A percentile compares a stretch with the other conserved stretches of the same genome.
Conservation (phyloP, 2,113 vertebrate genomes). For the Oryzias curvinotus region DNA sequence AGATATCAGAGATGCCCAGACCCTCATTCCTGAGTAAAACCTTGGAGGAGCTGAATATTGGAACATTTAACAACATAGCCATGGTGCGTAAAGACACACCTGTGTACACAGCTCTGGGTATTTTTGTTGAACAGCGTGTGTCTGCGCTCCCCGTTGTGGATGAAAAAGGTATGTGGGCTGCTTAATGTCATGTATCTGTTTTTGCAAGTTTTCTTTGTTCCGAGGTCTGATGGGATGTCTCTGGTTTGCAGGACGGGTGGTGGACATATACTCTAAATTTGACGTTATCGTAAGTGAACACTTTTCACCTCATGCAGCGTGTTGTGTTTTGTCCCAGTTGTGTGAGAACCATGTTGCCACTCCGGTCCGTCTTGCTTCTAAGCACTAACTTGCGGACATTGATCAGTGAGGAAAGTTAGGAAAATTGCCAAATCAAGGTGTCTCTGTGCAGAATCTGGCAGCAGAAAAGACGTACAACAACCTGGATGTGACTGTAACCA, state of each 20-base stretch:
- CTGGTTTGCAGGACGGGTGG: slow-evolving; percentile 84
- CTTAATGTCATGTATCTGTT: not conserved
- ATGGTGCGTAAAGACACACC: slow-evolving; percentile 89
- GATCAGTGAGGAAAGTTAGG: not conserved
- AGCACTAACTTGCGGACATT: not conserved
- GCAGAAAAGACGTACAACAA: slow-evolving; percentile 99
- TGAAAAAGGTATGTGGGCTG: slow-evolving; percentile 82
- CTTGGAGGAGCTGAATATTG: slow-evolving; percentile 87
- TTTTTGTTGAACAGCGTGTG: slow-evolving; percentile 95
- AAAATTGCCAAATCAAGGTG: not conserved
- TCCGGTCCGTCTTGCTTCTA: not conserved
- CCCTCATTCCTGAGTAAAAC: slow-evolving; percentile 87
- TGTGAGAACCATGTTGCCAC: not conserved
- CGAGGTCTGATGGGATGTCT: slow-evolving; percentile 7
- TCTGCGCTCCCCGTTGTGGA: slow-evolving; percentile 94
- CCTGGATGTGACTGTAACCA: slow-evolving; percentile 94
- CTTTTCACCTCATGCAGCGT: not conserved
- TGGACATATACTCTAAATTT: slow-evolving; percentile 98
- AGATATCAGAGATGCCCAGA: slow-evolving; percentile 97
- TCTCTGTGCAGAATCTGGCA: slow-evolving; percentile 85
- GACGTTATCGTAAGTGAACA: slow-evolving; percentile 92
- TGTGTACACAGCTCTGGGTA: slow-evolving; percentile 92
- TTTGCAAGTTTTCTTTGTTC: not conserved
- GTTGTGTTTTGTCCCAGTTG: not conserved
- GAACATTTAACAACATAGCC: slow-evolving; percentile 92